Base-by-base conservation (phyloP, 2,113 vertebrate species). In the Platysteira castanea region DNA sequence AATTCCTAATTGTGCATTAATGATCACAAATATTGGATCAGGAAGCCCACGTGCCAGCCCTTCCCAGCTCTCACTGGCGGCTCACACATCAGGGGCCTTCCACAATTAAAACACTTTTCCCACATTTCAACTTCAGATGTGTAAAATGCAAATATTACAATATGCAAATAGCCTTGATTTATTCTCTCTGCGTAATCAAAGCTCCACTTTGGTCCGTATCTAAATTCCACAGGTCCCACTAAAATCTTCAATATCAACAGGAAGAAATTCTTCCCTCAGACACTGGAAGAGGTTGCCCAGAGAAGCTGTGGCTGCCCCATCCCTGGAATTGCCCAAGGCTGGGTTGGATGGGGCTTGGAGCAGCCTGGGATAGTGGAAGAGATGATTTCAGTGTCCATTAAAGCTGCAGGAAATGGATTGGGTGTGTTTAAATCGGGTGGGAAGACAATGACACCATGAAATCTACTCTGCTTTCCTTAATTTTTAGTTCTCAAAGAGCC, bases 1-100 rank as follows among this genome's bases (percentile, higher is more conserved):
- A 95, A 94, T 31, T 94, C 74, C 79, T 60, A 89, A 86, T 53
- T n/a, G 57, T 28, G 64, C 54, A 68, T 92, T 91, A 80, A 63
- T 4, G 63, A 69, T 57, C 75, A 80, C 73, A 93, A 98, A 95
- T 86, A 95, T 1, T 44, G 27, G 64, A 87, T 59, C 30, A 85
- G 92, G 94, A 94, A 82, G 57, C 60, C 69, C 33, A 91, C 5
- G 12, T 23, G 15, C 75, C 68, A 71, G 90, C 65, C 78, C 70
- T 71, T n/a, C 92, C 76, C 33, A 50, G 24, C 89, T 59, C 77
- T 59, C 64, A 44, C 79, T 90, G 69, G 31, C 47, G 42, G 79
- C 27, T 89, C 92, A 79, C 69, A 89, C 89, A 31, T 65, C 77
- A 92, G 11, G 59, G 73, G 20, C 61, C 87, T 67, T 67, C 70